Evolutionary conservation across 64 coral and sea anemone species (phyloP), one percentile per base, ranked within the genome.

Genomic region (Orbicella faveolata): DNA sequence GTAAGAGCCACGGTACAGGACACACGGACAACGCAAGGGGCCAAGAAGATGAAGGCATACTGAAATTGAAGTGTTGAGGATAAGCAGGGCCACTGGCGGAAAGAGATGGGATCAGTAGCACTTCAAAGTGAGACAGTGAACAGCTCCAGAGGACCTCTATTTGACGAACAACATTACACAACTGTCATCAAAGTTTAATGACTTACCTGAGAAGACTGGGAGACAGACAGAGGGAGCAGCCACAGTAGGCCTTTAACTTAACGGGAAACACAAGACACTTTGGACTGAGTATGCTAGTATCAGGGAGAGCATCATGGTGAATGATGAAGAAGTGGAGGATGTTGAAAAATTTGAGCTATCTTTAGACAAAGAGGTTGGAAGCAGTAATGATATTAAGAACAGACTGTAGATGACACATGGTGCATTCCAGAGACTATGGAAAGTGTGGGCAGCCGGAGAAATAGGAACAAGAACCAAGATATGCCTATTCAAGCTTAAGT

Each of bases 381-480:
- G 74, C 0, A 76, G 35, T 48, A 70, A 52, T 80, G 77, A 89
- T 35, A 23, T 89, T 21, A 80, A 16, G 52, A 83, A 90, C 52
- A 19, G 34, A 1, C 17, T 81, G 33, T 30, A 52, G 72, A 90
- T 79, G 23, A 25, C 70, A n/a, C 52, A 53, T 14, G 54, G 89
- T 65, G 54, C 72, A 34, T 85, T 84, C 15, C 51, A 63, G 52
- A 77, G 70, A 48, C 72, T 76, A 39, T 11, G 63, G 34, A 91
- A 30, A n/a, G 81, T 68, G 14, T 91, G 79, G 73, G 36, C 34
- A 63, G 61, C 89, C 4, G 84, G 79, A 54, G 79, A 55, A 51
- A 83, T 83, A 53, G 65, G 77, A 61, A 90, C 65, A 53, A 57
- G 76, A 90, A 55, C 41, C 20, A 83, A 75, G 78, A 19, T 89